Percentiles rank a stretch among this genome's conserved stretches.
Conservation (phyloP, 2,888 invertebrate species). For the Osedax frankpressi region DNA sequence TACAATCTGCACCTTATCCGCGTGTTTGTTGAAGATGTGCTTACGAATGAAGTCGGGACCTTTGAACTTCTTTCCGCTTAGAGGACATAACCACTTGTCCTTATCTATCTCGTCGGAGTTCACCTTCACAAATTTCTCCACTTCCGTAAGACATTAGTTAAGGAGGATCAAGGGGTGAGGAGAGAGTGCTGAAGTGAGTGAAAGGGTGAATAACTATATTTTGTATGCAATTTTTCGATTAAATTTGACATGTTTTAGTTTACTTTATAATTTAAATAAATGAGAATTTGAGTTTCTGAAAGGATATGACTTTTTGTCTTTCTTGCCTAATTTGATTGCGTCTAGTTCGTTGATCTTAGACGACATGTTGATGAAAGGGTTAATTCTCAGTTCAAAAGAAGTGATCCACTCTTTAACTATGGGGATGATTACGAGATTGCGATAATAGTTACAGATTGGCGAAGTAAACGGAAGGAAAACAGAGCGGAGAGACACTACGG, state of each 20-base stretch:
- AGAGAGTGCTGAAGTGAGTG: no score
- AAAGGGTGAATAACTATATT: no score
- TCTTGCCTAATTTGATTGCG: slow-evolving; percentile 68
- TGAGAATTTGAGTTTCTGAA: no score
- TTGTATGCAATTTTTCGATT: no score
- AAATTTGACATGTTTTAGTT: no score
- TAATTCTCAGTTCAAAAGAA: slow-evolving; percentile 78
- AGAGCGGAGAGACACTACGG: no score
- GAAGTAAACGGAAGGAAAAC: no score
- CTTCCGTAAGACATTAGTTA: slow-evolving; percentile 33
- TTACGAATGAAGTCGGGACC: slow-evolving; percentile 95
- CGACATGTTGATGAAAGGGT: slow-evolving; percentile 69
- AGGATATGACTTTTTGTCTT: slow-evolving; percentile 55
- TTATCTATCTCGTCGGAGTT: slow-evolving; percentile 85
- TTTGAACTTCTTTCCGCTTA: slow-evolving; percentile 97
- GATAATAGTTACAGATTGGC: no score
- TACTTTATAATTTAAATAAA: no score
- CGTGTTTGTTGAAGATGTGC: slow-evolving; percentile 93
- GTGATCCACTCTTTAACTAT: slow-evolving; percentile 48
- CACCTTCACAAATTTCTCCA: slow-evolving; percentile 61
- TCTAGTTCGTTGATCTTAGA: slow-evolving; percentile 61
- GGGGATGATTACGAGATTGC: not conserved
- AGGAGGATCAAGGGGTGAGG: no score
- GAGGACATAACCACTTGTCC: slow-evolving; percentile 95
- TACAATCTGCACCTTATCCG: slow-evolving; percentile 89